These are phyloP conservation scores for Lophius piscatorius DNA, from an alignment of 2,113 vertebrate genomes.

Conservation along the genomic window DNA sequence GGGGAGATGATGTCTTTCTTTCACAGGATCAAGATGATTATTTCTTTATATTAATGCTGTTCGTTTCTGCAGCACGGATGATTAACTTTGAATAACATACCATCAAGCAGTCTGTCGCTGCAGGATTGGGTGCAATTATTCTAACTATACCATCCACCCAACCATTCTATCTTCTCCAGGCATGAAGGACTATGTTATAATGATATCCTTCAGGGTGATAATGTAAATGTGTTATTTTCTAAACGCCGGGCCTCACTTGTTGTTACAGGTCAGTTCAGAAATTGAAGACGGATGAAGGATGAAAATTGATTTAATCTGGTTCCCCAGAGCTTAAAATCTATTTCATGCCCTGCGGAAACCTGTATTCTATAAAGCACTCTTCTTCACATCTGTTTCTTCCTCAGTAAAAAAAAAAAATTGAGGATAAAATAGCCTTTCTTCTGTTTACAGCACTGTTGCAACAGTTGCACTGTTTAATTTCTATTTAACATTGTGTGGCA, in stretches of 20 bases:
- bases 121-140: conserved; percentile 10
- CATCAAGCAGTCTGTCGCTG: conserved; percentile 1
- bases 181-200: conserved; percentile 27
- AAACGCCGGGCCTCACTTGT: conserved; percentile 43
- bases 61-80: conserved; percentile 5
- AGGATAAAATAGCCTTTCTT: conserved; percentile 38
- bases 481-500: conserved; percentile 52
- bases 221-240: conserved; percentile 34
- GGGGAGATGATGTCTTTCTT: background rate
- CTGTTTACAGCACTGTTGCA: conserved; percentile 35
- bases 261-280: conserved; percentile 63
- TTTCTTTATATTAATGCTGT: background rate
- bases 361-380: conserved; percentile 63
- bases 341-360: conserved; percentile 72
- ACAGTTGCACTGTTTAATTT: conserved; percentile 39
- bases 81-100: conserved; percentile 13
- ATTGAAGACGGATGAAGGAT: conserved; percentile 71
- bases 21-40: background rate
- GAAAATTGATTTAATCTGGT: conserved; percentile 76
- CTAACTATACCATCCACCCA: conserved; percentile 13
- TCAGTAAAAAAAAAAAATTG: conserved; percentile 40
- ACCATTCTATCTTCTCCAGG: conserved; percentile 22
- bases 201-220: conserved; percentile 43
- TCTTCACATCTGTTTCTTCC: conserved; percentile 75
- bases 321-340: conserved; percentile 65